Conservation (phyloP, 2,113 vertebrate species). For the Clarias batrachus region DNA sequence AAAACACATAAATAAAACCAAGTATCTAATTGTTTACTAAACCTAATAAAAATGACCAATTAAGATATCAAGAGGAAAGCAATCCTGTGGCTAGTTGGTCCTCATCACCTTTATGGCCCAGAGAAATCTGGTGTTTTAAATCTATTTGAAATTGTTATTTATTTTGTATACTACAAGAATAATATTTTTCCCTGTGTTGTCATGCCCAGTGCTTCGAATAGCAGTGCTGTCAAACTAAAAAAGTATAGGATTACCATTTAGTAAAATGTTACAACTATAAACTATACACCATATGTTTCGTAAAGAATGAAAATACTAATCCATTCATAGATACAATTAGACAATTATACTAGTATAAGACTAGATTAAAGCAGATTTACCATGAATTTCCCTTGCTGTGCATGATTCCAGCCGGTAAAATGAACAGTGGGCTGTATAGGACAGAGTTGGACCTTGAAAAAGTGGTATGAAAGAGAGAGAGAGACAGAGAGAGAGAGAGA, state of each 20-base stretch:
- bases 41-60: background rate
- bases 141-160: background rate
- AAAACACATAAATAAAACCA: background rate
- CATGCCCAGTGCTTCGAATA: background rate
- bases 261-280: background rate
- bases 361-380: slow-evolving; percentile 54
- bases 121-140: background rate
- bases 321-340: background rate
- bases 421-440: background rate
- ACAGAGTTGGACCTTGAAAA: slow-evolving; percentile 22
- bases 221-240: background rate
- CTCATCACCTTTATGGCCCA: background rate
- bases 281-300: background rate
- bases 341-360: background rate
- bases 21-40: background rate
- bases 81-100: background rate
- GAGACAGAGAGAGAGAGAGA: background rate
- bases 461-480: slow-evolving; percentile 3
- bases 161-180: background rate
- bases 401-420: slow-evolving; percentile 53
- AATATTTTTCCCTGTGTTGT: background rate
- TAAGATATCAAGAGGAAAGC: background rate
- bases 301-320: background rate
- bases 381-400: slow-evolving; percentile 65
- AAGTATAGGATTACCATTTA: background rate